Conservation (phyloP, 2,888 invertebrate species). For the Oligia strigilis region DNA sequence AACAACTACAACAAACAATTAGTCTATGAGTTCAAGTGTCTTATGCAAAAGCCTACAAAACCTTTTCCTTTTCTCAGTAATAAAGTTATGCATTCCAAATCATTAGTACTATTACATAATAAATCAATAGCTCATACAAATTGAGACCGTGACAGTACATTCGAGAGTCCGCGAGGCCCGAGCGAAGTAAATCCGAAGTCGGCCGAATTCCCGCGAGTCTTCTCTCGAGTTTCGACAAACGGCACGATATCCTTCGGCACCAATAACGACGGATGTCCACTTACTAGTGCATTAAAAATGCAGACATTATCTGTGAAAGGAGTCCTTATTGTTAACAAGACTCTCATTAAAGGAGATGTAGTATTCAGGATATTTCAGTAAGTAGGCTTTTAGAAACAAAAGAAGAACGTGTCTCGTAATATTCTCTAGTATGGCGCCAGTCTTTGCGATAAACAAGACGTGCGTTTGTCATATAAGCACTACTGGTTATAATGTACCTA, state of each 20-base stretch:
- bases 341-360: slow-evolving; percentile 13
- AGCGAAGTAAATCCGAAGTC: slow-evolving; percentile 78
- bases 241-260: slow-evolving; percentile 61
- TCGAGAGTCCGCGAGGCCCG: slow-evolving; percentile 68
- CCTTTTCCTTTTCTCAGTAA: background rate
- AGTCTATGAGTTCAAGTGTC: too few species aligned
- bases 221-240: slow-evolving; percentile 74
- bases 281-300: slow-evolving; percentile 65
- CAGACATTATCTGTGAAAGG: slow-evolving; percentile 50
- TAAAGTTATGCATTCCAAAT: background rate
- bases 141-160: slow-evolving; percentile 69
- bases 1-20: too few species aligned
- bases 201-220: slow-evolving; percentile 80
- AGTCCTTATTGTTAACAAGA: slow-evolving; percentile 12
- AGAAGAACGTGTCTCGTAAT: background rate
- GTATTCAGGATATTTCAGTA: slow-evolving; percentile 4
- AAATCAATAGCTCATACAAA: slow-evolving; percentile 28
- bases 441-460: background rate
- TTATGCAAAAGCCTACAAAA: too few species aligned
- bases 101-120: background rate
- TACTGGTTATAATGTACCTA: too few species aligned
- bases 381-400: background rate
- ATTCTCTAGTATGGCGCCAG: background rate
- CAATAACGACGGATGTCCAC: slow-evolving; percentile 62
- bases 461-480: background rate